Percentiles rank a stretch among this genome's conserved stretches.
Evolutionary conservation across 2,888 invertebrate species (phyloP).

Genomic region (Tuta absoluta): DNA sequence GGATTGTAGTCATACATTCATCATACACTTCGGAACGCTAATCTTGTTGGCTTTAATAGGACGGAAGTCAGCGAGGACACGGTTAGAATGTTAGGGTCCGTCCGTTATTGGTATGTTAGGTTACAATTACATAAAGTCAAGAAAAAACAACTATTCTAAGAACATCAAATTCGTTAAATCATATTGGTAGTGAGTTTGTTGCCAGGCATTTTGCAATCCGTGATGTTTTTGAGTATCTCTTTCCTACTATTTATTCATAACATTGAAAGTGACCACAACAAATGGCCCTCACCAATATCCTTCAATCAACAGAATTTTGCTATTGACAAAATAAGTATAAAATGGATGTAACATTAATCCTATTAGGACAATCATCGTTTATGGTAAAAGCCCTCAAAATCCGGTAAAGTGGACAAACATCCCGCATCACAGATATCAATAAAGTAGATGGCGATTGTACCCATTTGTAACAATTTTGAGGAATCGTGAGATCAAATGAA

Average conservation of each 20-base stretch:
- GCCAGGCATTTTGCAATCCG: too few relatives aligned
- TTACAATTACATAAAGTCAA: neutral
- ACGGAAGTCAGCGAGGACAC: conserved; percentile 17
- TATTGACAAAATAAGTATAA: conserved; percentile 26
- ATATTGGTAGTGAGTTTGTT: too few relatives aligned
- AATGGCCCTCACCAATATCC: conserved; percentile 21
- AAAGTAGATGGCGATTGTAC: conserved; percentile 43
- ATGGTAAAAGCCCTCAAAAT: conserved; percentile 45
- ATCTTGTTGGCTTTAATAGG: conserved; percentile 6
- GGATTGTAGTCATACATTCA: conserved; percentile 2
- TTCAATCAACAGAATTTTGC: conserved; percentile 5
- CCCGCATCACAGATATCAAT: conserved; percentile 57
- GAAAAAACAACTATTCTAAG: neutral
- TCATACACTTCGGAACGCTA: conserved; percentile 9
- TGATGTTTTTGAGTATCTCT: neutral
- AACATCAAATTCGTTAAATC: too few relatives aligned
- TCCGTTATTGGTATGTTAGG: conserved; percentile 1
- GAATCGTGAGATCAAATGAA: conserved; percentile 42
- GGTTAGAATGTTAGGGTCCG: neutral
- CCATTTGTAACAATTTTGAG: conserved; percentile 61
- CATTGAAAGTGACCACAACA: conserved; percentile 13
- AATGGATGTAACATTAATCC: conserved; percentile 21
- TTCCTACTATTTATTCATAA: neutral
- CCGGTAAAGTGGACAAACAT: conserved; percentile 49
- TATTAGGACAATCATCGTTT: conserved; percentile 31